Percentiles rank a stretch among this genome's conserved stretches.
These are phyloP conservation scores for Hydrotaea cyrtoneurina DNA, from an alignment of 2,888 invertebrate genomes.

Conservation along the genomic window DNA sequence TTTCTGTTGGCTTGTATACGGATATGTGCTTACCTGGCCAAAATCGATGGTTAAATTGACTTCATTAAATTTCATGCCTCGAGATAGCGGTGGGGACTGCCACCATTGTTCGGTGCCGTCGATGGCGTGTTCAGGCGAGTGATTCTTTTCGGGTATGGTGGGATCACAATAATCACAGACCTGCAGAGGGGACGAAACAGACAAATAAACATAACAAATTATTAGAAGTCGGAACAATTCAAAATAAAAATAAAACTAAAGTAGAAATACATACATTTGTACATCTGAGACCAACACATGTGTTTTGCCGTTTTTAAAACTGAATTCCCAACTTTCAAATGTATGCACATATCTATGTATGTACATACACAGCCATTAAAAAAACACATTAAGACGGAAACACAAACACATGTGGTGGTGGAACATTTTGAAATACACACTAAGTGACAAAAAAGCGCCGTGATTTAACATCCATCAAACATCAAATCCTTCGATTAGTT, in stretches of 20 bases:
- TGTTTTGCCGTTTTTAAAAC: constrained; percentile 13
- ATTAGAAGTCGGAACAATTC: not conserved
- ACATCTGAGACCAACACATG: constrained; percentile 43
- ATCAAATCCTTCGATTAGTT: too few relatives aligned
- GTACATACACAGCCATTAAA: not conserved
- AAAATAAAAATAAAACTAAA: not conserved
- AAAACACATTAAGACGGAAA: not conserved
- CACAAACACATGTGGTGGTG: constrained; percentile 1
- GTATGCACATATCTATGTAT: constrained; percentile 15
- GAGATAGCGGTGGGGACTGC: constrained; percentile 98
- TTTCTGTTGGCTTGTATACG: constrained; percentile 11
- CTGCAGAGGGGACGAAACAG: constrained; percentile 81
- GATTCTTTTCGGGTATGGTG: constrained; percentile 87
- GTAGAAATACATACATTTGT: not conserved
- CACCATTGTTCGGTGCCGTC: constrained; percentile 99
- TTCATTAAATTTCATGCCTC: constrained; percentile 98
- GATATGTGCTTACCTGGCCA: constrained; percentile 88
- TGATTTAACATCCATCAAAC: too few relatives aligned
- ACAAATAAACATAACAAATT: constrained; percentile 47
- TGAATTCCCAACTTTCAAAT: not conserved
- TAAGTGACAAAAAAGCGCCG: constrained; percentile 7
- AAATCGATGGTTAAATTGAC: constrained; percentile 98
- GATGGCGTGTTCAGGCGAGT: constrained; percentile 95
- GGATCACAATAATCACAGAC: constrained; percentile 96
- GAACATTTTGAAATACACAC: not conserved